Evolutionary conservation across 2,797 vertebrate species (phyloP), one percentile per base, ranked within the genome.

Genomic region (Poeciliopsis turneri): DNA sequence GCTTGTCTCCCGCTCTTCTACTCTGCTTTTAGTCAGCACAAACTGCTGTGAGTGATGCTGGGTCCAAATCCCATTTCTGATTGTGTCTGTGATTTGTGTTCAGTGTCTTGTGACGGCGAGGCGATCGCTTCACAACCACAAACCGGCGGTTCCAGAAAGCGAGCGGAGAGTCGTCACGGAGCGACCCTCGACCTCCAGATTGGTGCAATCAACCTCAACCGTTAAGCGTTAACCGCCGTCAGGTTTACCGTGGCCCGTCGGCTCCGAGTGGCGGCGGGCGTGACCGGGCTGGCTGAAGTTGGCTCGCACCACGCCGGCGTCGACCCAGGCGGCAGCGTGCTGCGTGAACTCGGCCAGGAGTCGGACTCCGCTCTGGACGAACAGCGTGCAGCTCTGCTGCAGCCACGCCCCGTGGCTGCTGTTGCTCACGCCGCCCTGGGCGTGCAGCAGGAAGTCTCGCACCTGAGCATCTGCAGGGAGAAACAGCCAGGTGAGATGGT

Each of bases 371-470:
- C 79, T 78, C 0, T 97, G 96, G 76, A 97, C 79, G 1, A 97
- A 94, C 4, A 99, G 84, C 4, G 95, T 94, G 79, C 96, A 97
- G 2, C 94, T 93, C 93, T 97, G 93, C 78, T 95, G 96, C 72
- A 97, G 93, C 80, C 83, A 81, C 0, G 87, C 72, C 0, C 90
- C 93, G 30, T 92, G 95, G 69, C 93, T 95, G 78, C 86, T 92
- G 84, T 94, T 94, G 5, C 78, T 84, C 53, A 82, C 20, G 36
- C 90, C 86, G 28, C 88, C 84, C 0, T 96, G 93, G 0, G 82
- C 86, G 0, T 9, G 39, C 1, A 78, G 81, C 89, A 96, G 90
- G 88, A 95, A 90, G 39, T 95, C 93, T 74, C 93, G 96, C 18
- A 97, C 91, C 0, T 85, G 90, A 55, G 78, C 79, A 28, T 97